Evolutionary conservation across 2,797 vertebrate species (phyloP).

Genomic region (Halcyon smyrnensis): DNA sequence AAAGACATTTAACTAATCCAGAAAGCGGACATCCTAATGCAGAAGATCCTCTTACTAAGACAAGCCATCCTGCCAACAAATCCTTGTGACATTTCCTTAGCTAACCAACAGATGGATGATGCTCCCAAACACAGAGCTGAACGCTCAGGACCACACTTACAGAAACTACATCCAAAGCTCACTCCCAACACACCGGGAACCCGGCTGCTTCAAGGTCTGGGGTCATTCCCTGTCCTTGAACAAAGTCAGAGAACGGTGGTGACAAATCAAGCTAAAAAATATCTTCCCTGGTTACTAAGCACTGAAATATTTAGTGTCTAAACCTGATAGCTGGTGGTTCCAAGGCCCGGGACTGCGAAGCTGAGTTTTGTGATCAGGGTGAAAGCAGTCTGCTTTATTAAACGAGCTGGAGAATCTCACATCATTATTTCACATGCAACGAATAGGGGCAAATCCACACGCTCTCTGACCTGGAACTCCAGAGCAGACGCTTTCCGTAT

Average conservation of each 20-base stretch:
- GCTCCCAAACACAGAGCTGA: background rate
- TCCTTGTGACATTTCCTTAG: background rate
- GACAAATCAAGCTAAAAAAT: conserved; percentile 14
- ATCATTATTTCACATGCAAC: conserved; percentile 25
- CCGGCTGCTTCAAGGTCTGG: background rate
- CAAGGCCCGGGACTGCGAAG: background rate
- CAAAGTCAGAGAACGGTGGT: background rate
- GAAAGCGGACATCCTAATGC: background rate
- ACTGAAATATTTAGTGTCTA: background rate
- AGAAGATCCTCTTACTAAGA: background rate
- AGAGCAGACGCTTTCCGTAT: conserved; percentile 39
- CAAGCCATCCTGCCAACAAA: background rate
- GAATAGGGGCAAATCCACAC: background rate
- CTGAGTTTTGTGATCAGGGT: background rate
- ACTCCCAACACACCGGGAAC: background rate
- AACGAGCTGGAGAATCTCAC: background rate
- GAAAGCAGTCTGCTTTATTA: conserved; percentile 2
- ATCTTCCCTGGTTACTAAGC: background rate
- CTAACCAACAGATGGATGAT: background rate
- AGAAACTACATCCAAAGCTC: background rate
- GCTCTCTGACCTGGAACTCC: conserved; percentile 23
- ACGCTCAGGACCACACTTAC: background rate
- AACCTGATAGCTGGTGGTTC: background rate
- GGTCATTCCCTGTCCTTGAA: background rate
- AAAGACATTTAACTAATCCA: background rate